Evolutionary conservation across 2,113 vertebrate genomes (phyloP), one percentile per base, ranked within the genome.

Genomic region (Pogona vitticeps): DNA sequence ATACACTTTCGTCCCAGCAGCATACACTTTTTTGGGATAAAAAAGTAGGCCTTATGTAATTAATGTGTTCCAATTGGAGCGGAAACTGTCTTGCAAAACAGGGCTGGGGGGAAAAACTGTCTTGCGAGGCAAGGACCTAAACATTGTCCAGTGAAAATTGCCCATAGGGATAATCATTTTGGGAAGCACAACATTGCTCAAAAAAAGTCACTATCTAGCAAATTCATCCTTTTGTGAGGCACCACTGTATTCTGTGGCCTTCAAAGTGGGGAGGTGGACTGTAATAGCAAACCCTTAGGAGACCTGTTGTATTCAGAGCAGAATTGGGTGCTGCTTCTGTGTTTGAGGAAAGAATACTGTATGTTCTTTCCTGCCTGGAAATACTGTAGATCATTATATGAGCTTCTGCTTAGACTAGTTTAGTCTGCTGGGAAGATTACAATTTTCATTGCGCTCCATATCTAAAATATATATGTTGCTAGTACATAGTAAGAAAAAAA

Each of bases 401-500:
- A 46, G 26, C 3, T 76, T 84, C 20, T 17, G n/a, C 36, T 46
- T 56, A 23, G 12, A 56, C 33, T 36, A 42, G 3, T 38, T 67
- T 85, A 52, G n/a, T n/a, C 56, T 85, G 13, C 7, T 56, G 42
- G 40, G 33, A 85, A 56, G 23, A 20, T 13, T 31, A 67, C 33
- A 23, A 36, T 36, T 68, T 77, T 9, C 26, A 68, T 8, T 33
- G 20, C 15, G 38, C 33, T 72, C 2, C 38, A 59, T n/a, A 18
- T 84, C 10, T 73, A 72, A 21, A 82, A 46, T 87, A 8, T 13
- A 83, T 81, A 77, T 86, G 88, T 88, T 92, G 23, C 18, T 59
- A 40, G 3, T 73, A 86, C 85, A 80, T 88, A 83, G 87, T 90
- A 84, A 8, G 36, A 12, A 26, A 1, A 38, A 31, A 46, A 59